Percentiles rank a stretch among this genome's conserved stretches.
phyloP scores from a whole-genome alignment of 1,140 invertebrate species.

The Heliothis virescens region DNA sequence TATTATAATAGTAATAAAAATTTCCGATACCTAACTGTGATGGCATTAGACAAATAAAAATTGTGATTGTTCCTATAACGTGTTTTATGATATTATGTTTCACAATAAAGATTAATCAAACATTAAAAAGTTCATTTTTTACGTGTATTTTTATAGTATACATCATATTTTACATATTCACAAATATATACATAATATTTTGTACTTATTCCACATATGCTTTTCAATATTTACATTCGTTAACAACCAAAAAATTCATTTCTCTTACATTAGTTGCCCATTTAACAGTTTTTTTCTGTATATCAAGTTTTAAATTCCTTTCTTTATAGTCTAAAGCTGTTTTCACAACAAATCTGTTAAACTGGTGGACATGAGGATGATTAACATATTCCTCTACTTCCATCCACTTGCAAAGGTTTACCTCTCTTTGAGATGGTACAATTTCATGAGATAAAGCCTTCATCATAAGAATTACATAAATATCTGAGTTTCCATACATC shows the following conservation, averaged over 20 bases:
- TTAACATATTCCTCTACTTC: conserved; percentile 90
- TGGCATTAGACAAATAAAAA: neutral
- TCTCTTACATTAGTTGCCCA: conserved; percentile 69
- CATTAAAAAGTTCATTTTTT: neutral
- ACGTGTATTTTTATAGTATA: neutral
- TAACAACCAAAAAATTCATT: conserved; percentile 70
- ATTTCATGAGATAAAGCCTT: conserved; percentile 89
- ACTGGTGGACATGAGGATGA: conserved; percentile 91
- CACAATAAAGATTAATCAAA: conserved; percentile 6
- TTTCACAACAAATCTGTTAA: conserved; percentile 89
- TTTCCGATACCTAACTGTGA: conserved; percentile 5
- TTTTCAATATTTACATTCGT: conserved; percentile 41
- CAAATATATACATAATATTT: conserved; percentile 37
- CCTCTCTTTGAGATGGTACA: conserved; percentile 90
- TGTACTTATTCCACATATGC: neutral
- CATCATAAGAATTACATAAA: conserved; percentile 93
- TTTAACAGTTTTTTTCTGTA: conserved; percentile 79
- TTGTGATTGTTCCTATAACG: conserved; percentile 4
- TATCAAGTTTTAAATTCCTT: conserved; percentile 87
- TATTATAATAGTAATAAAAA: neutral
- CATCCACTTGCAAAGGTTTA: conserved; percentile 94
- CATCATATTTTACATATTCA: conserved; percentile 18
- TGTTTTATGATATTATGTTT: neutral
- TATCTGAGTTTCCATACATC: conserved; percentile 93
- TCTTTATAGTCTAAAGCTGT: conserved; percentile 89